phyloP scores from a whole-genome alignment of 2,888 invertebrate species.

The Omphaloscelis lunosa region DNA sequence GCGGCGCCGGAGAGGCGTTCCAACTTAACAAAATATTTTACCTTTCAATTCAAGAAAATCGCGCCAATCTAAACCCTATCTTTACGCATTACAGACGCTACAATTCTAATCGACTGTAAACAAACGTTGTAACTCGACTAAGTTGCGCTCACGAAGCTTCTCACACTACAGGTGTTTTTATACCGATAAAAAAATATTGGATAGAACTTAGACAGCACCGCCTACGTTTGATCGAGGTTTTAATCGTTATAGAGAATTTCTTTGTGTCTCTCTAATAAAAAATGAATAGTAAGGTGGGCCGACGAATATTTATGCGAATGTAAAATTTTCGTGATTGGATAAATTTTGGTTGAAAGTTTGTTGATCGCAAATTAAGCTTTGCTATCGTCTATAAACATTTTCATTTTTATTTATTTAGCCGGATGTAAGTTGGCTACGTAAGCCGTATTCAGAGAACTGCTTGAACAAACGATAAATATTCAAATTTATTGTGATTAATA shows the following conservation, averaged over 20 bases:
- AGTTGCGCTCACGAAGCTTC: slow-evolving; percentile 78
- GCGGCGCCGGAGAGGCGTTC: slow-evolving; percentile 87
- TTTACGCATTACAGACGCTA: slow-evolving; percentile 35
- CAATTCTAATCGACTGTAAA: slow-evolving; percentile 50
- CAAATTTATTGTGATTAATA: slow-evolving; percentile 67
- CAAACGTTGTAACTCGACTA: slow-evolving; percentile 60
- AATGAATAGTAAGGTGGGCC: slow-evolving; percentile 45
- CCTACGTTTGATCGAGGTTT: slow-evolving; percentile 80
- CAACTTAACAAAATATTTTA: slow-evolving; percentile 73
- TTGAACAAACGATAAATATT: slow-evolving; percentile 57
- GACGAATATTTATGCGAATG: slow-evolving; percentile 44
- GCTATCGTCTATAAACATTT: slow-evolving; percentile 38
- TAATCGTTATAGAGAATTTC: slow-evolving; percentile 74
- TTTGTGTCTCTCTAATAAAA: slow-evolving; percentile 62
- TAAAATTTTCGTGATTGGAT: slow-evolving; percentile 48
- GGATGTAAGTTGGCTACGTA: slow-evolving; percentile 53
- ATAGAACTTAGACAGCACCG: slow-evolving; percentile 76
- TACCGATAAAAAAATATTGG: slow-evolving; percentile 75
- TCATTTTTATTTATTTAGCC: slow-evolving; percentile 36
- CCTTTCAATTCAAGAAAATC: slow-evolving; percentile 38
- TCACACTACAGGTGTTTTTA: slow-evolving; percentile 88
- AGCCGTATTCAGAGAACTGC: slow-evolving; percentile 23
- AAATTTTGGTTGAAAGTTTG: slow-evolving; percentile 45
- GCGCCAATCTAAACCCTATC: slow-evolving; percentile 66
- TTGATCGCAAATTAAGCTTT: slow-evolving; percentile 48